Evolutionary conservation across 2,113 vertebrate species (phyloP), one percentile per base, ranked within the genome.

Genomic region (Atherinomorus stipes): DNA sequence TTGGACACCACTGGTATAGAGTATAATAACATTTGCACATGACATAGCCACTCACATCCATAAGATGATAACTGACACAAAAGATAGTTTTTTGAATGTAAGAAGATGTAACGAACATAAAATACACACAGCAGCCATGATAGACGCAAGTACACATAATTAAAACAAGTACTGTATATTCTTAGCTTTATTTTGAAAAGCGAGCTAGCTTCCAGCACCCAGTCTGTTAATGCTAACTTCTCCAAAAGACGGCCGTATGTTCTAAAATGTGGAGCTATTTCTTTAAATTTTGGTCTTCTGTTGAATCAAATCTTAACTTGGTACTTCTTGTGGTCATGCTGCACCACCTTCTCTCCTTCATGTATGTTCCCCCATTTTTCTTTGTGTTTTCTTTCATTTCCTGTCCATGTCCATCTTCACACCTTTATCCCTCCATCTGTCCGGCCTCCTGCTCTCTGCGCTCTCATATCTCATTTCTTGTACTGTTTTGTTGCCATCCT

Each of bases 191-290:
- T 7, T 40, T 28, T 18, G 1, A 1, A 19, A 3, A 70, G 7
- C 23, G 52, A 21, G 44, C 19, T 59, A 42, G 15, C 25, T 26
- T 11, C 26, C 50, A 57, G 31, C 5, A 0, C n/a, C 10, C 1
- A 44, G 42, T 18, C 15, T 12, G 9, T 42, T 42, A 44, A 18
- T 18, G 15, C 11, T 18, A 44, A 44, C 42, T 47, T 8, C 3
- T 21, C 6, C 13, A 11, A 51, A n/a, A 19, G 6, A 52, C 62
- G 7, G 21, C 1, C 1, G 58, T 34, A 13, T 50, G 34, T 84
- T 76, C 19, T 34, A 65, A 69, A 68, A 61, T 84, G 63, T 45
- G 38, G 11, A 51, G 52, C 40, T 56, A 16, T 72, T 60, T 60
- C 22, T 59, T 53, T 16, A 19, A 62, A 45, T 50, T 40, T 62